A percentile compares a stretch with the other conserved stretches of the same genome.
Evolutionary conservation across 2,888 invertebrate genomes (phyloP).

Genomic region (Taenaris catops): DNA sequence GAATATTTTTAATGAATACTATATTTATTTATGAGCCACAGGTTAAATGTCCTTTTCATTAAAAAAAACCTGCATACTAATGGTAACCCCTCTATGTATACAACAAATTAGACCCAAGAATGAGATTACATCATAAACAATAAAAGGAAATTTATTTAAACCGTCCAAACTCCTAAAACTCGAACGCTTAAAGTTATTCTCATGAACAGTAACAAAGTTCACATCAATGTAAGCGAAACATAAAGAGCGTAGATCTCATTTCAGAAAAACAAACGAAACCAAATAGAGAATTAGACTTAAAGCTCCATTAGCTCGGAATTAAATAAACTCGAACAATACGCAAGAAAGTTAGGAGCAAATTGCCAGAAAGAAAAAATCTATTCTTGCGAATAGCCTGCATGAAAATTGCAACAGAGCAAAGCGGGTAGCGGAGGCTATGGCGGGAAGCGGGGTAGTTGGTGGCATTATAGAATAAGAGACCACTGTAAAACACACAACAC

Average conservation of each 20-base stretch:
- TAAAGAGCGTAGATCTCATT: conserved; percentile 1
- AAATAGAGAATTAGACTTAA: conserved; percentile 29
- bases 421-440: conserved; percentile 30
- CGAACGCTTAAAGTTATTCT: too few species aligned
- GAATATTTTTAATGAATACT: too few species aligned
- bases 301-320: conserved; percentile 55
- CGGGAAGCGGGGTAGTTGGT: conserved; percentile 7
- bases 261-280: conserved; percentile 9
- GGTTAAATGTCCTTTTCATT: too few species aligned
- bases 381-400: conserved; percentile 70
- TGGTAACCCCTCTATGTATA: too few species aligned
- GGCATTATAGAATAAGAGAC: conserved; percentile 27
- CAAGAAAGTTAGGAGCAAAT: conserved; percentile 56
- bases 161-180: too few species aligned
- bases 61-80: too few species aligned
- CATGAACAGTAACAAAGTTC: too few species aligned
- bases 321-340: conserved; percentile 53
- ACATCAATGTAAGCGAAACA: conserved; percentile 18
- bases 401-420: conserved; percentile 73
- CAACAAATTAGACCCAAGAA: too few species aligned
- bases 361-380: conserved; percentile 70
- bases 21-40: too few species aligned
- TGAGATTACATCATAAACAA: too few species aligned
- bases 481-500: too few species aligned
- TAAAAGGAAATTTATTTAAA: too few species aligned